Evolutionary conservation across 2,888 invertebrate genomes (phyloP), one percentile per base, ranked within the genome.

Genomic region (Serripes groenlandicus): DNA sequence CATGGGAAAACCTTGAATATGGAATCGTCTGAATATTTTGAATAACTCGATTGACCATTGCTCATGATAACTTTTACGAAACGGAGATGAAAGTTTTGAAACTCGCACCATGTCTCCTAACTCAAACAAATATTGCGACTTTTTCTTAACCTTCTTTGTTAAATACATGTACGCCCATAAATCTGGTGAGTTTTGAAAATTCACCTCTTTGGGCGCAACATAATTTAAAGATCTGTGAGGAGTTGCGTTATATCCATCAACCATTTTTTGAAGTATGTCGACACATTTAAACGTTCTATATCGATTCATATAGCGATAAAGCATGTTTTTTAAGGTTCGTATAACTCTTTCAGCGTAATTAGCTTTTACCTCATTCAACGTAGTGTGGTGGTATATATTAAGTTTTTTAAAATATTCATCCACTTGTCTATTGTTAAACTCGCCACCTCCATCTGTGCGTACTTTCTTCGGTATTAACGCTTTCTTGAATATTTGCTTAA

Each of bases 21-120:
- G 30, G 35, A 60, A 58, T 70, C 70, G 34, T 9, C 68, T 15
- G 26, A n/a, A 32, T 58, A 78, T 71, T 35, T 75, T 75, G 32
- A 78, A 82, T 23, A 77, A 23, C 60, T 82, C 78, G 0, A 49
- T 35, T 9, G 74, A 73, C 82, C 78, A 82, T 70, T 68, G 68
- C 30, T 82, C 62, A 28, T 78, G 56, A 64, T 70, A 82, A 49
- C 35, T 64, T 42, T 75, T 68, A 15, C 62, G 70, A 75, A 78
- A 82, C 62, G 70, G 49, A 49, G 34, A 58, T 18, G 42, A 28
- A 21, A 35, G 60, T 49, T 78, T 62, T 34, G 60, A 52, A 23
- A 82, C 5, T 21, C 82, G 56, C 18, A 82, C 82, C 26, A 78
- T 60, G n/a, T 78, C 75, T 1, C 78, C 82, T 9, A 82, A 49